Evolutionary conservation across 2,888 invertebrate species (phyloP).

Genomic region (Anorthoa munda): DNA sequence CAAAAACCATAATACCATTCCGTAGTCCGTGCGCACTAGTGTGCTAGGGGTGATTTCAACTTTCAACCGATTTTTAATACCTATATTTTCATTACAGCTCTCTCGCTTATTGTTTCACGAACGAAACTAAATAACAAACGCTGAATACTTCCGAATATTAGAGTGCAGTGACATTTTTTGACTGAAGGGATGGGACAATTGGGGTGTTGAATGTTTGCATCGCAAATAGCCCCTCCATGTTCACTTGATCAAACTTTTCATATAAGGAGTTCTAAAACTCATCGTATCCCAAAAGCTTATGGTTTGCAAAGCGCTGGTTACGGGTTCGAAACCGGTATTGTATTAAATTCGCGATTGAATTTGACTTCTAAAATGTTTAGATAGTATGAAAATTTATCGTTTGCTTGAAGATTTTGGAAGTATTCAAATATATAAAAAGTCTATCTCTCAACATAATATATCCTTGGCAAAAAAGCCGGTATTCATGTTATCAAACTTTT

Average conservation of each 20-base stretch:
- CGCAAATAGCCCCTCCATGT: background rate
- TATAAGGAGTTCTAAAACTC: background rate
- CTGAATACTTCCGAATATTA: background rate
- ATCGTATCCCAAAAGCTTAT: too few species aligned
- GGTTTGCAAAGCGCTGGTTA: background rate
- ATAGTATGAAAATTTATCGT: background rate
- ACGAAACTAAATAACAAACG: slow-evolving; percentile 12
- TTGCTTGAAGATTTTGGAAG: background rate
- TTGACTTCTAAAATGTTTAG: too few species aligned
- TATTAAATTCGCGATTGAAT: too few species aligned
- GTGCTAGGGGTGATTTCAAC: slow-evolving; percentile 6
- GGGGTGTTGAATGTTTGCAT: background rate
- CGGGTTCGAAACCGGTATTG: background rate
- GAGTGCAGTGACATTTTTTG: slow-evolving; percentile 13
- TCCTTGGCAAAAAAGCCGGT: background rate
- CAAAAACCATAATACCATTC: background rate
- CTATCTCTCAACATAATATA: background rate
- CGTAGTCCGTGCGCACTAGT: background rate
- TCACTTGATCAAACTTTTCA: background rate
- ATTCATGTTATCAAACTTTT: background rate
- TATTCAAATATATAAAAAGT: background rate
- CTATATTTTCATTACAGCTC: slow-evolving; percentile 17
- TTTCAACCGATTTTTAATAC: slow-evolving; percentile 22
- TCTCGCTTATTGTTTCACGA: slow-evolving; percentile 12
- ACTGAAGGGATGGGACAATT: background rate